Evolutionary conservation across 1,140 invertebrate species (phyloP).

Genomic region (Meloidogyne hapla): DNA sequence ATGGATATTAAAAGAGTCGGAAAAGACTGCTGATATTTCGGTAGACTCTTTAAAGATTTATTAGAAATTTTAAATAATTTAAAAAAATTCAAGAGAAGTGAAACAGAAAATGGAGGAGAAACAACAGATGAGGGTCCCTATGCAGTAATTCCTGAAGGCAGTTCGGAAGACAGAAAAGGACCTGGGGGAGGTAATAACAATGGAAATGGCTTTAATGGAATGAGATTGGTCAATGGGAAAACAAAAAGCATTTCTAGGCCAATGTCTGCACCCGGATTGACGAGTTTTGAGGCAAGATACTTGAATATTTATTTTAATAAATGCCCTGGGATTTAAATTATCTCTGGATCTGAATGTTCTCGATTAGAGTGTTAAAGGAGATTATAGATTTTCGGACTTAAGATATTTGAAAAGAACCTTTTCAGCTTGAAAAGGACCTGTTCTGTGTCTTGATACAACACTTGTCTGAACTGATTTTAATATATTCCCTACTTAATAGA

Average conservation of each 20-base stretch:
- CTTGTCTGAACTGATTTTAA: no score
- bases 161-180: constrained; percentile 25
- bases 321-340: background rate
- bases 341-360: no score
- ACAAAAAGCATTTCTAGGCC: constrained; percentile 30
- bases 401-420: no score
- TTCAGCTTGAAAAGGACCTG: no score
- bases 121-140: constrained; percentile 40
- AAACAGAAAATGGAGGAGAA: constrained; percentile 30
- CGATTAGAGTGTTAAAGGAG: no score
- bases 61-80: background rate
- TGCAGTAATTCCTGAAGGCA: constrained; percentile 34
- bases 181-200: background rate
- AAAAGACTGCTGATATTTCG: constrained; percentile 22
- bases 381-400: constrained; percentile 5
- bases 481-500: no score
- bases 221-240: background rate
- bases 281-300: constrained; percentile 49
- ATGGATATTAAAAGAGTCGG: constrained; percentile 42
- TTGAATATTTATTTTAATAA: background rate
- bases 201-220: background rate
- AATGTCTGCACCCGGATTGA: constrained; percentile 46
- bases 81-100: constrained; percentile 1
- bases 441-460: no score
- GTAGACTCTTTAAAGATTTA: background rate